Conservation (phyloP, 30 jellyfish, hydroid and myxozoan genomes). For the Hydra vulgaris region DNA sequence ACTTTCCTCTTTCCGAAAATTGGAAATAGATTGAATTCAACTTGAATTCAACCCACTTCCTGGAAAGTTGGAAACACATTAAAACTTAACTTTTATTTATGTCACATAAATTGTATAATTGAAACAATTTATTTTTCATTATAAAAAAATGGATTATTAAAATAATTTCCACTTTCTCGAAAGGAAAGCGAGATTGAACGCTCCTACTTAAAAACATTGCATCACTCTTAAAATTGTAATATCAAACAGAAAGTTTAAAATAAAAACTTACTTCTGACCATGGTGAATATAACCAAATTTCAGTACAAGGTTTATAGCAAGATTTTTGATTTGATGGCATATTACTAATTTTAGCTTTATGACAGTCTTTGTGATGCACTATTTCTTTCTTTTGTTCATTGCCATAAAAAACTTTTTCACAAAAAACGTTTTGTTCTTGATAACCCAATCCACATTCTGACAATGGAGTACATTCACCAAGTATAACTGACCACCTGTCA, state of each 20-base stretch:
- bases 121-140: no score
- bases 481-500: conserved; percentile 60
- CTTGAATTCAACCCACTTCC: no score
- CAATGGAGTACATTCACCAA: conserved; percentile 53
- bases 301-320: conserved; percentile 62
- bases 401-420: conserved; percentile 46
- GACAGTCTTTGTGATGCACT: conserved; percentile 17
- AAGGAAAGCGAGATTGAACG: no score
- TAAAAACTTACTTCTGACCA: conserved; percentile 67
- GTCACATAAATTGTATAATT: no score
- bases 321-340: conserved; percentile 56
- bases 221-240: no score
- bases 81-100: no score
- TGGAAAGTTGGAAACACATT: no score
- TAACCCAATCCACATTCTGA: conserved; percentile 72
- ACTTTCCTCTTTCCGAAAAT: no score
- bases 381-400: conserved; percentile 31
- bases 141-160: no score
- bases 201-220: no score
- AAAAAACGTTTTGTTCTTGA: conserved; percentile 42
- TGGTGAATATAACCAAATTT: conserved; percentile 62
- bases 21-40: no score
- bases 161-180: no score
- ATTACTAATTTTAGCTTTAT: conserved; percentile 33
- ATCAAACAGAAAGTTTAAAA: background rate